These are phyloP conservation scores for Venturia canescens DNA, from an alignment of 1,140 invertebrate genomes.

Conservation along the genomic window DNA sequence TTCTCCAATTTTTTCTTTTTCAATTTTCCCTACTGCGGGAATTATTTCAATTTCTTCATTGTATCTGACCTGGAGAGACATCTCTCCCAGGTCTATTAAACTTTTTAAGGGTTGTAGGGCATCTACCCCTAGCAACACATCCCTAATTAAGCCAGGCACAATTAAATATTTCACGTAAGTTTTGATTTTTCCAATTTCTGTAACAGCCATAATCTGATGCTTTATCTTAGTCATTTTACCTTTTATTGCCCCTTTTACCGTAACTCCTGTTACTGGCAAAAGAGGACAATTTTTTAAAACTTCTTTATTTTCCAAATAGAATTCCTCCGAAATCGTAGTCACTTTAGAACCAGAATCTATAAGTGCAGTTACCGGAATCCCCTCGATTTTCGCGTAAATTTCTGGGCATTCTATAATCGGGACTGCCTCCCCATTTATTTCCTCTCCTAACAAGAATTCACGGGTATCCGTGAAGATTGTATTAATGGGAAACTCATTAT, in stretches of 20 bases:
- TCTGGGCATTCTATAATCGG: slow-evolving; percentile 16
- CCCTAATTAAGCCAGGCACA: too few species aligned
- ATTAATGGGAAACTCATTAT: not conserved
- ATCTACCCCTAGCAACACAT: too few species aligned
- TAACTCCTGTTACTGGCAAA: too few species aligned
- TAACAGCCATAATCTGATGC: not conserved
- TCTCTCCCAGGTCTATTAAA: slow-evolving; percentile 5
- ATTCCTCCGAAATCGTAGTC: slow-evolving; percentile 10
- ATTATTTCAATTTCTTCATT: not conserved
- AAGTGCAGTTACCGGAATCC: not conserved
- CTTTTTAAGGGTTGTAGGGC: too few species aligned
- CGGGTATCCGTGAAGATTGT: slow-evolving; percentile 29
- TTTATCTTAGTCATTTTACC: not conserved
- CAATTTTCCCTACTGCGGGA: not conserved
- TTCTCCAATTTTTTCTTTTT: not conserved
- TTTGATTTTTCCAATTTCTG: not conserved
- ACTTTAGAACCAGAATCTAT: slow-evolving; percentile 6
- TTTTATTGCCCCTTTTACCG: not conserved
- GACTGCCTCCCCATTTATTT: not conserved
- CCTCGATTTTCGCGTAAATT: slow-evolving; percentile 19
- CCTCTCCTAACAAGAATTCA: not conserved
- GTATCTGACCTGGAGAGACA: slow-evolving; percentile 12
- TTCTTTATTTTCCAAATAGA: not conserved
- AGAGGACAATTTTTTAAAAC: not conserved
- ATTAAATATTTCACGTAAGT: too few species aligned